Base-by-base conservation (phyloP, 2,888 invertebrate species). In the Brenthis ino region DNA sequence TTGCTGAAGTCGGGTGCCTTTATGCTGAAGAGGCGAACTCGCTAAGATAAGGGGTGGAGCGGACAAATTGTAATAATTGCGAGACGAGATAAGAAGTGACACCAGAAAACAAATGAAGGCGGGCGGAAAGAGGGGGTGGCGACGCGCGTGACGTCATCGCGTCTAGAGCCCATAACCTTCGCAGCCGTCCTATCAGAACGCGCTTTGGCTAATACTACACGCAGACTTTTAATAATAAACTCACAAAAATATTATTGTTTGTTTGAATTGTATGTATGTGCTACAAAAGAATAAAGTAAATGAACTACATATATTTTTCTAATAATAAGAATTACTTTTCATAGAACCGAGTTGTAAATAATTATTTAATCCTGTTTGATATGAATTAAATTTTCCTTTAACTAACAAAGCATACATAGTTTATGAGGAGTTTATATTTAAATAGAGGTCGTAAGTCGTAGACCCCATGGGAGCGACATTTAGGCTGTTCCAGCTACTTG, bases 41-140 rank as follows among this genome's bases (percentile, higher is more conserved):
- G 80, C 85, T 85, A 84, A 91, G 92, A 93, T 93, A 92, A 93
- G 89, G 90, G 90, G 89, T 89, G 89, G 91, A 88, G 88, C 91
- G 87, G 91, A 91, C 92, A 93, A 92, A 93, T 92, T 91, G 91
- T 93, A 91, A 93, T 93, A 91, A 92, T 93, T 93, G 92, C 88
- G 88, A 85, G 87, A 88, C 88, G 90, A 91, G 93, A 93, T 92
- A 93, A 93, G 91, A 86, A 91, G 84, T 92, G 92, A 91, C 91
- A 90, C 89, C 89, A 92, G 90, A 92, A 93, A 93, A 92, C 92
- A 93, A 92, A 92, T 92, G 92, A 91, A 90, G 85, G 88, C 85
- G 85, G 88, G 86, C 79, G 86, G 73, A 76, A 76, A 58, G 71
- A 68, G 75, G 73, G 74, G 70, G 77, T 73, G 78, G 71, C 76